Conservation (phyloP, 1,140 invertebrate genomes). For the Aphis craccivora region DNA sequence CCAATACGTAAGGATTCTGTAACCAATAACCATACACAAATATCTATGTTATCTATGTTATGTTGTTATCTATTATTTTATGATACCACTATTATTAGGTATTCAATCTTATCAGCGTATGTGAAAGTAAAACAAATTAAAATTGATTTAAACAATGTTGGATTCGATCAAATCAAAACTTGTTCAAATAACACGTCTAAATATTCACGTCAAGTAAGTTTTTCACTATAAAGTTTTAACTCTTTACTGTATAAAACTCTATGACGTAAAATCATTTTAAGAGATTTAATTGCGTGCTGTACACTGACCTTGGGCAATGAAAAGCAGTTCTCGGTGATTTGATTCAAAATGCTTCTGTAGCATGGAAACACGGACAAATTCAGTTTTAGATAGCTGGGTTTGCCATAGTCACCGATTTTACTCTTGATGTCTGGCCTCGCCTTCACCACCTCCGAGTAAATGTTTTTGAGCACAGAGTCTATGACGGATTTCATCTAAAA, state of each 20-base stretch:
- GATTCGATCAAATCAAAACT: background rate
- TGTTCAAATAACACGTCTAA: background rate
- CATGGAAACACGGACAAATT: background rate
- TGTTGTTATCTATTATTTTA: background rate
- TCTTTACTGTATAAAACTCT: no score
- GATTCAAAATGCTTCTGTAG: background rate
- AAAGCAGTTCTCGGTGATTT: background rate
- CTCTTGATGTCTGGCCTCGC: background rate
- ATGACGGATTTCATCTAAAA: background rate
- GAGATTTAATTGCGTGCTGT: no score
- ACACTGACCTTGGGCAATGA: background rate
- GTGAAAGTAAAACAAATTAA: no score
- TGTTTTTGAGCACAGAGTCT: background rate
- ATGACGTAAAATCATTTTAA: no score
- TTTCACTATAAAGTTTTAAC: no score
- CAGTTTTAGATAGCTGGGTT: background rate
- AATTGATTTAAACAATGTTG: no score
- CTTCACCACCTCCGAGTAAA: background rate
- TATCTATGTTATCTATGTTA: background rate
- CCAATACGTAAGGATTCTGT: slow-evolving; percentile 9
- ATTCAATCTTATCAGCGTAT: no score
- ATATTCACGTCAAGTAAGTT: background rate
- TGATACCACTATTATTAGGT: background rate
- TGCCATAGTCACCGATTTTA: background rate
- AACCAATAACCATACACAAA: background rate